Base-by-base conservation (phyloP, 2,888 invertebrate genomes). In the Apamea epomidion region DNA sequence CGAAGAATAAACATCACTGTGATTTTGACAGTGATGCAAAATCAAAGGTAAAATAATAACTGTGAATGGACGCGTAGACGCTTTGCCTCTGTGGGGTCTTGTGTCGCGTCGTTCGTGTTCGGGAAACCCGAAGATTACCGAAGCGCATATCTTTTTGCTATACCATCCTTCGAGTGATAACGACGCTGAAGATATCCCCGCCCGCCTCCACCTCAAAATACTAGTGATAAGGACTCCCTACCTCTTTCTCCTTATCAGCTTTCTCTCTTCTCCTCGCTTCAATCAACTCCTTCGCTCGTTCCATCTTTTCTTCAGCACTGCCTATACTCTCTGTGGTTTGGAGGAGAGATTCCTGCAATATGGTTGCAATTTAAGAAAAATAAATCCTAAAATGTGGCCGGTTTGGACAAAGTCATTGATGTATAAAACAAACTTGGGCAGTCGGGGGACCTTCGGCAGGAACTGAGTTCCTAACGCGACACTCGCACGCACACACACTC, bases 201-300 rank as follows among this genome's bases (percentile, higher is more conserved):
- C 18, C 45, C 16, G 1, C 60, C 68, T 25, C 51, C 76, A 76
- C 68, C 76, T 29, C 7, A 76, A 58, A 82, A 58, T 45, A 51
- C 10, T 21, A 8, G 1, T 37, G 18, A 16, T 14, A 65, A 65
- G 32, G 16, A 58, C 29, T 14, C 69, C 69, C 58, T 93, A 98
- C 98, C 97, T 98, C 98, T 89, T 97, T 97, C 85, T 98, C 98
- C 90, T 98, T 97, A 16, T 97, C 97, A 71, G 97, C 97, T 88
- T 98, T 98, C 90, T 98, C 97, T 74, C 97, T 94, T 64, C 97
- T 96, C 89, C 98, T 98, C 58, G 97, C 97, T 83, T 98, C 98
- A 0, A 98, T 97, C 10, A 98, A 92, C 89, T 98, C 97, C 91
- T 98, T 98, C 0, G 98, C 98, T 77, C 97, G 95, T 86, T 98